These are phyloP conservation scores for Brachionus plicatilis DNA, from an alignment of 1,140 invertebrate species.

Conservation along the genomic window DNA sequence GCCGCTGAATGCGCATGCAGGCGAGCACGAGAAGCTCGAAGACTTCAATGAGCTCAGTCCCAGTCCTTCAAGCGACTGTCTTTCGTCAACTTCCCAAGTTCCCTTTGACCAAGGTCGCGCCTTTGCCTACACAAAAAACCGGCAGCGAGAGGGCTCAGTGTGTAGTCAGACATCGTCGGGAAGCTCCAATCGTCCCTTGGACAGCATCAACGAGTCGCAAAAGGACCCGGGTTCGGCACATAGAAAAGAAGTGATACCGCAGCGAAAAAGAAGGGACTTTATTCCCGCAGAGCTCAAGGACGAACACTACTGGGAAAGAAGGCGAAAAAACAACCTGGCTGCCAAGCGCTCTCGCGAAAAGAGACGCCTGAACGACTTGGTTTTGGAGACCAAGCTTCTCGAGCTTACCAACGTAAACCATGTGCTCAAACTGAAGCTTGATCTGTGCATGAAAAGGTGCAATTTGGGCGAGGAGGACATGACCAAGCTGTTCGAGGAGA, in stretches of 20 bases:
- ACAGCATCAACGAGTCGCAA: not conserved
- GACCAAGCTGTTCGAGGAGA: slow-evolving; percentile 21
- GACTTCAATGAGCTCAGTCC: slow-evolving; percentile 22
- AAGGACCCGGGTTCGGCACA: not conserved
- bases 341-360: slow-evolving; percentile 89
- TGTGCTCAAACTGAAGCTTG: slow-evolving; percentile 16
- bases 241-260: slow-evolving; percentile 37
- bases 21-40: not conserved
- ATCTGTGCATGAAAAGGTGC: slow-evolving; percentile 15
- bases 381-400: slow-evolving; percentile 33
- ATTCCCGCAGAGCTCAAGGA: slow-evolving; percentile 95
- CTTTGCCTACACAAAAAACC: not conserved
- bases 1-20: not conserved
- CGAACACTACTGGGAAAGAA: slow-evolving; percentile 90
- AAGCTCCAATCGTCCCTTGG: not conserved
- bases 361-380: slow-evolving; percentile 87
- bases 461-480: slow-evolving; percentile 6
- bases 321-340: slow-evolving; percentile 88
- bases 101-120: not conserved
- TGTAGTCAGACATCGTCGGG: not conserved
- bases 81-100: slow-evolving; percentile 11
- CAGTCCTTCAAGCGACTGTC: slow-evolving; percentile 23
- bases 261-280: slow-evolving; percentile 58
- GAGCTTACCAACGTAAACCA: slow-evolving; percentile 28
- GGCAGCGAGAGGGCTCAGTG: not conserved